Evolutionary conservation across 1,140 invertebrate species (phyloP), one percentile per base, ranked within the genome.

Genomic region (Cotesia typhae): DNA sequence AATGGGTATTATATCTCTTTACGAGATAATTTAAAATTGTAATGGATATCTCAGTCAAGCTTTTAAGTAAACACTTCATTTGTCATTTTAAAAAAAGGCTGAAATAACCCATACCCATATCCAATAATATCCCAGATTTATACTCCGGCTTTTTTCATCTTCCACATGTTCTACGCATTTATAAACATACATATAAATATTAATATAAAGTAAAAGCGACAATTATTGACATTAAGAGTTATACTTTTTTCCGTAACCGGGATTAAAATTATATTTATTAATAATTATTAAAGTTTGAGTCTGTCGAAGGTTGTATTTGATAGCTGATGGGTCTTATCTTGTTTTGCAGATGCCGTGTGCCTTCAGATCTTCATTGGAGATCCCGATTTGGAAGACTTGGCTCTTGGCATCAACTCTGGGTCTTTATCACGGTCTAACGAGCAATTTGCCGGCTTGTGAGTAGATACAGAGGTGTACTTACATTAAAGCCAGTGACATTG

Each of bases 51-150:
- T 10, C 67, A 72, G 69, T 14, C 66, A 64, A 47, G 38, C 68
- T 79, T 77, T 79, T 37, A 57, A 36, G 74, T 79, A 80, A 82
- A 82, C 77, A 81, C 67, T 78, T 78, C 70, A 81, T 81, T 80
- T 77, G 73, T 81, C 78, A 80, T 79, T 75, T 75, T 69, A 10
- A 47, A 47, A 47, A 47, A 47, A 47, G 6, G 10, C 41, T 47
- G 2, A 10, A 47, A 47, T 47, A 47, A 47, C 10, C 6, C 10
- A 47, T n/a, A 66, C 67, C 41, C 63, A 47, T 47, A 47, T 47
- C 2, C 41, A 6, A 47, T 6, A 47, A 47, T 47, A 47, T 47
- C 2, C 41, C 41, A 47, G 41, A 47, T 47, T 47, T 47, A 47
- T n/a, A 35, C 6, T 14, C 63, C 60, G 9, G n/a, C 12, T 68